Evolutionary conservation across 2,888 invertebrate species (phyloP), one percentile per base, ranked within the genome.

Genomic region (Eueremaeus valkanovi): DNA sequence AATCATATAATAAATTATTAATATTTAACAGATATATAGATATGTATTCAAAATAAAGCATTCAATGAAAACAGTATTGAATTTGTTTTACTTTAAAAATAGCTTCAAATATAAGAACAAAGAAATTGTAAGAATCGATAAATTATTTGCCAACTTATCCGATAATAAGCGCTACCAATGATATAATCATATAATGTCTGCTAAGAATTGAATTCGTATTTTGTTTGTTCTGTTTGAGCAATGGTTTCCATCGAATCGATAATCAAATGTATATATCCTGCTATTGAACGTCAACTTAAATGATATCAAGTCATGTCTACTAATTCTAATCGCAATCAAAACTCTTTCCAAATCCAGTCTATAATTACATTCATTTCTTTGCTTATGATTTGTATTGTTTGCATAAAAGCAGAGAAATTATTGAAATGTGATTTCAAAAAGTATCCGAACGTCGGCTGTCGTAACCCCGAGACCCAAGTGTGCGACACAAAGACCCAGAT

Each of bases 341-440:
- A 11, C 45, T 13, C 45, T 11, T 11, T 13, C 3, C 58, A 58
- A 58, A 29, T 58, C 0, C 29, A 31, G 13, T 24, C 3, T 13
- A 55, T 24, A 27, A 24, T 55, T 24, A 55, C 24, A 31, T 61
- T 16, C 29, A 33, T 61, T 61, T n/a, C 29, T n/a, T 36, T 13
- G 21, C 21, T 66, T 9, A 18, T 13, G n/a, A 66, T 31, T 66
- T 33, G 11, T 8, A n/a, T 21, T 33, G n/a, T 29, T 66, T 36
- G 21, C 21, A 31, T 36, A 0, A 66, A 16, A 13, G 1, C 27
- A 13, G 27, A 70, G 27, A 70, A 70, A n/a, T 21, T 27, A 70
- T 18, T 40, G 24, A 70, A 70, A 70, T 70, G 70, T 70, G 70
- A 70, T 70, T 70, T 18, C 9, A 5, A 45, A 27, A 40, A 45